These are phyloP conservation scores for Athripsodes cinereus DNA, from an alignment of 2,888 invertebrate genomes.

Conservation along the genomic window DNA sequence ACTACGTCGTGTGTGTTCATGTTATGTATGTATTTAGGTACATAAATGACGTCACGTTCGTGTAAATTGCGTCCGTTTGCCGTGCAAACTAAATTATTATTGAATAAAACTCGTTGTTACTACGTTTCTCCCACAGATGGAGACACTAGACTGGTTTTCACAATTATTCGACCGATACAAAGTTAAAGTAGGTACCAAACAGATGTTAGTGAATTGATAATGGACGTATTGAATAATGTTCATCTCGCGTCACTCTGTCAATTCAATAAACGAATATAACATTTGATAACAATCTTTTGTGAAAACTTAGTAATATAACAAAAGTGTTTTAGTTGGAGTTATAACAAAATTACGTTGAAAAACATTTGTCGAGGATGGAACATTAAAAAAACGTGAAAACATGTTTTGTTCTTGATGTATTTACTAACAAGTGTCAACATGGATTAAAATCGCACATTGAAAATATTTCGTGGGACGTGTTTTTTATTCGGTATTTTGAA, in stretches of 20 bases:
- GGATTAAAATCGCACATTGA: slow-evolving; percentile 6
- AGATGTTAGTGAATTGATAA: slow-evolving; percentile 1
- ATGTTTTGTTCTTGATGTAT: slow-evolving; percentile 8
- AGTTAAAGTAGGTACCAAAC: too few species aligned
- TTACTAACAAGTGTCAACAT: slow-evolving; percentile 23
- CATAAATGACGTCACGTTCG: too few species aligned
- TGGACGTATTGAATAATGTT: background rate
- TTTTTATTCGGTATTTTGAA: too few species aligned
- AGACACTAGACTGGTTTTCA: background rate
- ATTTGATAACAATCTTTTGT: too few species aligned
- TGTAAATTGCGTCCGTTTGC: too few species aligned
- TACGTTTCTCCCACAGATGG: background rate
- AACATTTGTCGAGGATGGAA: background rate
- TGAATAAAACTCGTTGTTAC: too few species aligned
- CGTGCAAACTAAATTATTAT: too few species aligned
- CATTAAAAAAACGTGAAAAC: background rate
- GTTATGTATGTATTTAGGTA: too few species aligned
- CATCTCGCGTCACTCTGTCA: slow-evolving; percentile 15
- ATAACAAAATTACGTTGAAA: background rate
- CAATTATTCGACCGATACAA: background rate
- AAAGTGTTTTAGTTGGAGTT: slow-evolving; percentile 1
- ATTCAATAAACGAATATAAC: slow-evolving; percentile 3
- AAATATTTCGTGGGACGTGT: background rate
- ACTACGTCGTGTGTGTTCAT: too few species aligned
- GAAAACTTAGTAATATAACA: too few species aligned